These are phyloP conservation scores for Euzetes globulus DNA, from an alignment of 2,888 invertebrate genomes.

Conservation along the genomic window DNA sequence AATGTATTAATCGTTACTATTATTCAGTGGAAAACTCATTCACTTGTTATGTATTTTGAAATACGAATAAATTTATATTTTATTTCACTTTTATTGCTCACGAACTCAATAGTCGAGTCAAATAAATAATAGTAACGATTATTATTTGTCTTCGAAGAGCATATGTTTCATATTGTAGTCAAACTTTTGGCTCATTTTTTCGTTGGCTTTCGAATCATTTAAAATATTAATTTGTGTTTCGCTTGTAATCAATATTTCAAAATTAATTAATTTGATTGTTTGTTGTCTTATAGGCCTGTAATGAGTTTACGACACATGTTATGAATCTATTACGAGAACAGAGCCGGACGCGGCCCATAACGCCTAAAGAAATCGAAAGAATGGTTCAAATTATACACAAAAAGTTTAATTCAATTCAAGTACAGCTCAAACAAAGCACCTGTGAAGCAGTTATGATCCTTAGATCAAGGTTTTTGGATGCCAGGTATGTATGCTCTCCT, in stretches of 20 bases:
- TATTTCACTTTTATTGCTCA: constrained; percentile 3
- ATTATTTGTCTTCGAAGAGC: background rate
- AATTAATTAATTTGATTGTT: background rate
- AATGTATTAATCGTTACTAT: too few species aligned
- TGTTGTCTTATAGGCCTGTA: constrained; percentile 66
- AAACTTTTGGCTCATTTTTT: background rate
- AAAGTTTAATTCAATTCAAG: constrained; percentile 89
- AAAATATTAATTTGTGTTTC: background rate
- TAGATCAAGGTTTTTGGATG: constrained; percentile 68
- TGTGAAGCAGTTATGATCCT: constrained; percentile 99
- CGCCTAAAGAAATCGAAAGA: constrained; percentile 95
- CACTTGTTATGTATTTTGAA: constrained; percentile 5
- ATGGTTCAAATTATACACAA: constrained; percentile 99
- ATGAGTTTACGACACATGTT: constrained; percentile 99
- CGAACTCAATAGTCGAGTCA: background rate
- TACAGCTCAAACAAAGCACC: constrained; percentile 95
- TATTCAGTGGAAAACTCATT: background rate
- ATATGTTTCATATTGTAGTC: background rate
- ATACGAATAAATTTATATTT: background rate
- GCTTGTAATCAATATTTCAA: background rate
- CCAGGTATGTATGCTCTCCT: constrained; percentile 52
- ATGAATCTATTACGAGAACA: constrained; percentile 94
- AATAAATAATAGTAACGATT: background rate
- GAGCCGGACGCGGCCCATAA: constrained; percentile 93
- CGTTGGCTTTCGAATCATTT: background rate